A percentile compares a stretch with the other conserved stretches of the same genome.
Conservation (phyloP, 2,797 vertebrate genomes). For the Lateolabrax maculatus region DNA sequence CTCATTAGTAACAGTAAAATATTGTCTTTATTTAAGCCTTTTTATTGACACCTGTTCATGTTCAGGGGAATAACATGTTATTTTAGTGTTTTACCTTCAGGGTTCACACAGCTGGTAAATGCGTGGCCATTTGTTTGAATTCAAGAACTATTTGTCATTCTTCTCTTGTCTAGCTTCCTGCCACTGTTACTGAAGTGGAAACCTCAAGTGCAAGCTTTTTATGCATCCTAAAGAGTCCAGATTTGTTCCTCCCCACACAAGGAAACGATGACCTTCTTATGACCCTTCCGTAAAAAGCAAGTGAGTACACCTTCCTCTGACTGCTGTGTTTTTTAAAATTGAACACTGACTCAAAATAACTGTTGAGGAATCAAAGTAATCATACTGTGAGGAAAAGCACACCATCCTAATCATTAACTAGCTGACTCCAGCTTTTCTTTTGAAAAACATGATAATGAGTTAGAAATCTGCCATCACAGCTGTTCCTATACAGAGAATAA, state of each 20-base stretch:
- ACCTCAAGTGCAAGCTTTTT: conserved; percentile 14
- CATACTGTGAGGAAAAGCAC: not conserved
- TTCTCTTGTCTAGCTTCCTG: conserved; percentile 20
- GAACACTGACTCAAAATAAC: not conserved
- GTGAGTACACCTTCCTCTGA: conserved; percentile 44
- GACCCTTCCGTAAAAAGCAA: conserved; percentile 29
- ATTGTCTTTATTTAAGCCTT: conserved; percentile 1
- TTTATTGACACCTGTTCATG: not conserved
- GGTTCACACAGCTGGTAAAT: not conserved
- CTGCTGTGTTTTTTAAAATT: not conserved
- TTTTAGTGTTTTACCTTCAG: conserved; percentile 11
- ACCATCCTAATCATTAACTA: conserved; percentile 44
- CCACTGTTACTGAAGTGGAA: conserved; percentile 13
- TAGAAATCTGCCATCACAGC: not conserved
- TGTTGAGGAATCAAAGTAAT: conserved; percentile 21
- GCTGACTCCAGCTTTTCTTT: conserved; percentile 39
- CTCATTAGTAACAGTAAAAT: not conserved
- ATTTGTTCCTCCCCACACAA: conserved; percentile 11
- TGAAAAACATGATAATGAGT: not conserved
- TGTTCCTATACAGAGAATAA: not conserved
- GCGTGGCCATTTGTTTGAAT: conserved; percentile 1
- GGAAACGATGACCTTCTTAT: conserved; percentile 1
- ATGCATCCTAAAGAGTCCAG: conserved; percentile 8
- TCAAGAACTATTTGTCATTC: conserved; percentile 11
- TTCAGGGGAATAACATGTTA: not conserved